These are phyloP conservation scores for Catagonus wagneri DNA, from an alignment of 2,113 vertebrate genomes.

Conservation along the genomic window DNA sequence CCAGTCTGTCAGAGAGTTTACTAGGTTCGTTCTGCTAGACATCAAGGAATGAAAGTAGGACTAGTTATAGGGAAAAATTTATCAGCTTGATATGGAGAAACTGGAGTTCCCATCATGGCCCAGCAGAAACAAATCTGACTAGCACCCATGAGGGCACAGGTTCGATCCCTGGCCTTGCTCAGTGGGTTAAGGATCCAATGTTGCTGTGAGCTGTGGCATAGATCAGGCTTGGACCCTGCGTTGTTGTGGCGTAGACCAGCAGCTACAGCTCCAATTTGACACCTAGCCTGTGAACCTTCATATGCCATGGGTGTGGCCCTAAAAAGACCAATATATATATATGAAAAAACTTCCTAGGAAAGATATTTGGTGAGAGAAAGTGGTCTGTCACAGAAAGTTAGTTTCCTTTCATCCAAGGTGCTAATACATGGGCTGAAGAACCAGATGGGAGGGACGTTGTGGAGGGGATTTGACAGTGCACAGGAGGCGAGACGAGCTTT, in stretches of 20 bases:
- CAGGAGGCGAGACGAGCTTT: background rate
- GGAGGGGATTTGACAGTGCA: background rate
- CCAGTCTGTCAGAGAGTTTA: slow-evolving; percentile 44
- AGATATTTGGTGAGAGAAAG: background rate
- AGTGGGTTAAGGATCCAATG: no score
- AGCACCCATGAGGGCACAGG: no score
- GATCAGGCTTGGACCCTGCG: no score
- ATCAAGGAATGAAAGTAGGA: slow-evolving; percentile 32
- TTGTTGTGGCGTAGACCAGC: no score
- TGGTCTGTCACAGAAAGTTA: background rate
- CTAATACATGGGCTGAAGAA: background rate
- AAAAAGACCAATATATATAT: no score
- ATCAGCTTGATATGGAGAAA: slow-evolving; percentile 27
- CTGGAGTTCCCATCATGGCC: no score
- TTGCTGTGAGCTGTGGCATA: no score
- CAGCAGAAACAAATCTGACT: no score
- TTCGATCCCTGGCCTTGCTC: no score
- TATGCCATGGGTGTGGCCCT: no score
- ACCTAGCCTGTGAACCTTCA: no score
- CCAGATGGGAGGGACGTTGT: background rate
- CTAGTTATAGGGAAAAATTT: slow-evolving; percentile 19
- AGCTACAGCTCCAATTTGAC: no score
- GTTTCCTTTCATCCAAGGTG: background rate
- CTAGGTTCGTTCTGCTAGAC: slow-evolving; percentile 9
- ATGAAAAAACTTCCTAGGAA: background rate